These are phyloP conservation scores for Belonocnema kinseyi DNA, from an alignment of 1,140 invertebrate species.

Conservation along the genomic window DNA sequence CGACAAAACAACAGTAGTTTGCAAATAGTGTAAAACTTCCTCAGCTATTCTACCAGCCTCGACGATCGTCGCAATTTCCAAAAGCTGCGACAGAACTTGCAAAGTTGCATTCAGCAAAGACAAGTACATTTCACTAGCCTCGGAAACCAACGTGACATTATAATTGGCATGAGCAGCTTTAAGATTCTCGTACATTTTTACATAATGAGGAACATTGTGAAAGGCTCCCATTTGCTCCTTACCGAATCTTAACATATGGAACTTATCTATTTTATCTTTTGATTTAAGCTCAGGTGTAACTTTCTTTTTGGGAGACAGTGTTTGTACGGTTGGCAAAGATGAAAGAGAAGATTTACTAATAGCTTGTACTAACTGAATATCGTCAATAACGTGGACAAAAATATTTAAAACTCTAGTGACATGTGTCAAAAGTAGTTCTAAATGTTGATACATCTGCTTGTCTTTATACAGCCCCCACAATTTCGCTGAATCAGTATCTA, in stretches of 20 bases:
- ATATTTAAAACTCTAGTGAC: conserved; percentile 84
- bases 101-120: conserved; percentile 82
- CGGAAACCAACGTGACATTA: conserved; percentile 85
- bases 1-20: conserved; percentile 83
- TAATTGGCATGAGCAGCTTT: conserved; percentile 87
- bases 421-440: conserved; percentile 82
- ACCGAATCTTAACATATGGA: conserved; percentile 45
- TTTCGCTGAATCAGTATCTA: conserved; percentile 41
- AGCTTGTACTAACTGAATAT: conserved; percentile 70
- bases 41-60: conserved; percentile 87
- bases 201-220: conserved; percentile 83
- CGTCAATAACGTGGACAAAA: conserved; percentile 86
- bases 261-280: conserved; percentile 62
- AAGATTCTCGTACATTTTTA: conserved; percentile 85
- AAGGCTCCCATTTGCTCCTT: conserved; percentile 79
- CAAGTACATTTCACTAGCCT: conserved; percentile 85
- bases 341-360: conserved; percentile 76
- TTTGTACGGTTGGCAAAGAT: conserved; percentile 75
- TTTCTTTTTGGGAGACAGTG: conserved; percentile 77
- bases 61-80: conserved; percentile 84
- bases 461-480: conserved; percentile 78
- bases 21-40: conserved; percentile 87
- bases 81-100: conserved; percentile 83
- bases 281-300: conserved; percentile 63
- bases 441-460: conserved; percentile 70